phyloP scores from a whole-genome alignment of 2,888 invertebrate species.

The Lycaena phlaeas region DNA sequence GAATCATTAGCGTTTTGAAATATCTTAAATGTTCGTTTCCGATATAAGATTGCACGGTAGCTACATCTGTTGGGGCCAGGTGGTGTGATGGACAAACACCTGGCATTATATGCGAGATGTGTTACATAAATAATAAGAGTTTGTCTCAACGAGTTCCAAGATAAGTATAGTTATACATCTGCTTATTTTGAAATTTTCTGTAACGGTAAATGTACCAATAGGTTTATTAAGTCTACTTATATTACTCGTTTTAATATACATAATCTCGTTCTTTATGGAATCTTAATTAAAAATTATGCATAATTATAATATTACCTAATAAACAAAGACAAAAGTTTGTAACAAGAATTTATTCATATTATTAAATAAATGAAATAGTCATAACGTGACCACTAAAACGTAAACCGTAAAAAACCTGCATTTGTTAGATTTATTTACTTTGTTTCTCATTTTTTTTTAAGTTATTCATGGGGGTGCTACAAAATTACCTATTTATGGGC shows the following conservation, averaged over 20 bases:
- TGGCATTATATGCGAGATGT: background rate
- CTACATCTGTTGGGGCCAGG: background rate
- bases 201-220: slow-evolving; percentile 1
- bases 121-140: slow-evolving; percentile 1
- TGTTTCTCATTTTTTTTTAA: too few relatives aligned
- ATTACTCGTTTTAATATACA: background rate
- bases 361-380: too few relatives aligned
- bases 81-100: background rate
- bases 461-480: too few relatives aligned
- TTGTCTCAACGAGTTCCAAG: slow-evolving; percentile 2
- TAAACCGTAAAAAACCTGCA: too few relatives aligned
- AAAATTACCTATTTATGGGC: too few relatives aligned
- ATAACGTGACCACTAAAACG: too few relatives aligned
- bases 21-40: background rate
- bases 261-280: too few relatives aligned
- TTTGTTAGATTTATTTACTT: too few relatives aligned
- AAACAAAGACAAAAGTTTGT: too few relatives aligned
- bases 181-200: background rate
- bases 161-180: slow-evolving; percentile 1
- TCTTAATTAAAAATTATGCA: too few relatives aligned
- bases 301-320: too few relatives aligned
- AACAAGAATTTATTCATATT: too few relatives aligned
- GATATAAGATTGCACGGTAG: slow-evolving; percentile 1
- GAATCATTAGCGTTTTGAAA: background rate
- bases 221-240: background rate